phyloP scores from a whole-genome alignment of 2,888 invertebrate species.

The Tetheella fluctuosa region DNA sequence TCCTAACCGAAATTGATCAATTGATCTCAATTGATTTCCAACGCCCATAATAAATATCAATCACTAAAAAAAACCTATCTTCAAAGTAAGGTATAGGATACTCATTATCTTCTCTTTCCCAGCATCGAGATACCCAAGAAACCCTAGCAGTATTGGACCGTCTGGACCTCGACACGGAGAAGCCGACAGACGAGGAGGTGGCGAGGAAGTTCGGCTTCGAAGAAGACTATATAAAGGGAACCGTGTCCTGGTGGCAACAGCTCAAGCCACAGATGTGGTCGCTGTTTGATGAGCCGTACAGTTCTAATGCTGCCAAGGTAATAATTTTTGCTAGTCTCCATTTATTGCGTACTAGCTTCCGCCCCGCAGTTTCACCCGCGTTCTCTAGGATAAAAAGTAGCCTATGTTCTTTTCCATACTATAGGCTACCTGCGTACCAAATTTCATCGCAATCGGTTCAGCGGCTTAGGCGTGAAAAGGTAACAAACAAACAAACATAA shows the following conservation, averaged over 20 bases:
- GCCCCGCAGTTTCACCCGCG: too few species aligned
- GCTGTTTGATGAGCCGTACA: constrained; percentile 99
- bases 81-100: too few species aligned
- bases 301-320: constrained; percentile 98
- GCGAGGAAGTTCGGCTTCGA: constrained; percentile 99
- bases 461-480: too few species aligned
- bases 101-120: constrained; percentile 35
- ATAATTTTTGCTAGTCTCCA: background rate
- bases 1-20: too few species aligned
- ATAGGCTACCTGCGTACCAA: too few species aligned
- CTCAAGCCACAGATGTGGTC: constrained; percentile 99
- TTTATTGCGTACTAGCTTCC: background rate
- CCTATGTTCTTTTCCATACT: too few species aligned
- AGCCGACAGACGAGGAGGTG: constrained; percentile 98
- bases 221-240: constrained; percentile 96
- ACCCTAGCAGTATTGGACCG: constrained; percentile 98
- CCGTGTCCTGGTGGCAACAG: constrained; percentile 97
- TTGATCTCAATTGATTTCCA: too few species aligned
- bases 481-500: too few species aligned
- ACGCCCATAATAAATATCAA: too few species aligned
- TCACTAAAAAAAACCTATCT: too few species aligned
- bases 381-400: too few species aligned
- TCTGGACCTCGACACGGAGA: constrained; percentile 98
- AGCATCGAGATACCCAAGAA: constrained; percentile 99
- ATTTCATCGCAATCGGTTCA: too few species aligned